Conservation (phyloP, 2,888 invertebrate species). For the Agrotis exclamationis region DNA sequence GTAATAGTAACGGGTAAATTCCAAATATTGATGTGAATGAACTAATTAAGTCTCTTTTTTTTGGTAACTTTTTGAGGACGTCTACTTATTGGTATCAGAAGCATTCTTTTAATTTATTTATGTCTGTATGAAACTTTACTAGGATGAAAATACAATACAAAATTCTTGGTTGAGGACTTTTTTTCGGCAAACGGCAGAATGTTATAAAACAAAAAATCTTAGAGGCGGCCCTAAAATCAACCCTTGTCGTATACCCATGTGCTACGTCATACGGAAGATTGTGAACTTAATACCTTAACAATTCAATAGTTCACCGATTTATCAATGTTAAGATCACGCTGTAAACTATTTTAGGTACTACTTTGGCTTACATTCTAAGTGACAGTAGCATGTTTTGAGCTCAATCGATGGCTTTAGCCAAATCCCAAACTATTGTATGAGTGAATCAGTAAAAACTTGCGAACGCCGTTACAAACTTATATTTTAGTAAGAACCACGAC, state of each 20-base stretch:
- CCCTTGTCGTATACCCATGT: conserved; percentile 24
- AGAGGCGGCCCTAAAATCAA: not conserved
- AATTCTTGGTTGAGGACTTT: not conserved
- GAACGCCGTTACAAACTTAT: not conserved
- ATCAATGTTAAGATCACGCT: not conserved
- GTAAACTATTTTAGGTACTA: not conserved
- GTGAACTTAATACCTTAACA: not conserved
- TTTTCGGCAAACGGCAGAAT: not conserved
- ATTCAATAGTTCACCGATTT: not conserved
- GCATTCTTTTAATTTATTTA: not conserved
- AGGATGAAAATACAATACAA: no score
- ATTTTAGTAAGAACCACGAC: not conserved
- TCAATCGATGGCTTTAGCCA: conserved; percentile 17
- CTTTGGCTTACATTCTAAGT: not conserved
- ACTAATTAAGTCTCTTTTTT: conserved; percentile 7
- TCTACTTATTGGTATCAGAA: not conserved
- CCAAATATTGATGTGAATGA: conserved; percentile 9
- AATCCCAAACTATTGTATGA: not conserved
- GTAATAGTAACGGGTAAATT: conserved; percentile 22
- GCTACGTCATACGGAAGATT: not conserved
- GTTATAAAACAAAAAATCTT: not conserved
- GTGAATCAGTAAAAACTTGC: not conserved
- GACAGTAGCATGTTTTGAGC: not conserved
- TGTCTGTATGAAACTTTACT: not conserved
- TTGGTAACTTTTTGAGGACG: no score